A percentile compares a stretch with the other conserved stretches of the same genome.
These are phyloP conservation scores for Montipora cactus DNA, from an alignment of 64 coral and sea anemone species.

Conservation along the genomic window DNA sequence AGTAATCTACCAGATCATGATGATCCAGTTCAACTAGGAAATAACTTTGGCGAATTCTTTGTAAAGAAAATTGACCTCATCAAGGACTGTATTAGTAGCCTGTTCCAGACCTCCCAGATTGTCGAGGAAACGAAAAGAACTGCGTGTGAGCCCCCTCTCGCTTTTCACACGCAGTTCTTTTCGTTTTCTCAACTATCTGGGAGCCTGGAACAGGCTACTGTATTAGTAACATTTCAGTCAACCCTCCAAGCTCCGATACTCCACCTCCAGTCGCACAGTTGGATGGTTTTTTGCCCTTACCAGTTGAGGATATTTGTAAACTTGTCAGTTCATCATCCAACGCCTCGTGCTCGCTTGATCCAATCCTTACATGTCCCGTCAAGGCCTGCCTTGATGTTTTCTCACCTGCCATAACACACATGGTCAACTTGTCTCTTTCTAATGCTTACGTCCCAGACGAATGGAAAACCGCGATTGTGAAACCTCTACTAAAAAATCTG, in stretches of 20 bases:
- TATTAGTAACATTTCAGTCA: not conserved
- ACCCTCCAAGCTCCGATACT: not conserved
- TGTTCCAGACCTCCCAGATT: too few species aligned
- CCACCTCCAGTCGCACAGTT: not conserved
- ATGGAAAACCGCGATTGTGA: constrained; percentile 38
- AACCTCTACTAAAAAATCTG: constrained; percentile 20
- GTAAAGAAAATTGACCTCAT: constrained; percentile 8
- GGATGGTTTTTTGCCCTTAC: not conserved
- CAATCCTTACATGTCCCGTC: constrained; percentile 10
- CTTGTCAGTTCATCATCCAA: constrained; percentile 7
- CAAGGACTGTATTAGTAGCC: not conserved
- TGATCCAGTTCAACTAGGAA: not conserved
- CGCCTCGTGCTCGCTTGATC: constrained; percentile 20
- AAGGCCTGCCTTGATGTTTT: constrained; percentile 17
- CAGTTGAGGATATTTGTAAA: not conserved
- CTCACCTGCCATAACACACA: not conserved
- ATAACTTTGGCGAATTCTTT: constrained; percentile 17
- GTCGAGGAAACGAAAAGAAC: too few species aligned
- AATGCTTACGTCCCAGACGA: not conserved
- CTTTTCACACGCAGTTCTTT: too few species aligned
- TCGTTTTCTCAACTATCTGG: too few species aligned
- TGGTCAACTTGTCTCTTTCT: constrained; percentile 23
- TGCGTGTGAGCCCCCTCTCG: too few species aligned
- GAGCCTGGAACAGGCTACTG: too few species aligned
- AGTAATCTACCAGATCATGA: not conserved